Percentiles rank a stretch among this genome's conserved stretches.
Evolutionary conservation across 1,140 invertebrate genomes (phyloP).

Genomic region (Drosophila virilis): DNA sequence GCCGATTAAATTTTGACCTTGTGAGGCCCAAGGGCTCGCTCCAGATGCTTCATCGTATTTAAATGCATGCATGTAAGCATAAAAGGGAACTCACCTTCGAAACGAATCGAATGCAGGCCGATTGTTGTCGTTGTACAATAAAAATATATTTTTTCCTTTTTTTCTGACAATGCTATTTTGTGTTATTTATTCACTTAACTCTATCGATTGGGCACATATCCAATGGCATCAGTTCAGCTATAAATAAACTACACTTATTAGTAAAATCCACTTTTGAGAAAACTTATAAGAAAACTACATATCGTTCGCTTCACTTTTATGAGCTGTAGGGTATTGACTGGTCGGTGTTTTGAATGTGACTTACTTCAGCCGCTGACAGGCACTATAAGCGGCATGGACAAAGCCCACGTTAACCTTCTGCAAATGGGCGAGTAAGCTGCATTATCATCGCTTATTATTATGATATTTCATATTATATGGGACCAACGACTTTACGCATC

Average conservation of each 20-base stretch:
- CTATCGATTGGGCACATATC: background rate
- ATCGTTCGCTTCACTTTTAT: background rate
- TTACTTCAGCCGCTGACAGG: constrained; percentile 1
- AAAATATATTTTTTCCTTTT: constrained; percentile 13
- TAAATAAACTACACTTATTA: background rate
- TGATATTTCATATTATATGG: constrained; percentile 37
- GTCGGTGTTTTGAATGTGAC: background rate
- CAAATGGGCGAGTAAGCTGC: constrained; percentile 39
- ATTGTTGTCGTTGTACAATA: constrained; percentile 41
- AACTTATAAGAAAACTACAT: background rate
- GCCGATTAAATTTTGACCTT: constrained; percentile 20
- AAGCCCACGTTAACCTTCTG: constrained; percentile 47
- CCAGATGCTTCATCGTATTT: constrained; percentile 42
- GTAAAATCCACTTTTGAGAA: background rate
- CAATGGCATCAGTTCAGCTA: background rate
- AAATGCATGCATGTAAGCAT: constrained; percentile 25
- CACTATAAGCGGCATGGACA: constrained; percentile 30
- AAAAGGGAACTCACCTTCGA: constrained; percentile 50
- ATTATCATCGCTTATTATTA: constrained; percentile 43
- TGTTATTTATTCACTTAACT: constrained; percentile 5
- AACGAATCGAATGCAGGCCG: constrained; percentile 40
- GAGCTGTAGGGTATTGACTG: background rate
- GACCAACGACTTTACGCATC: constrained; percentile 25
- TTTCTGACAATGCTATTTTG: constrained; percentile 4
- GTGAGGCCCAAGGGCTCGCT: constrained; percentile 33